Percentiles rank a stretch among this genome's conserved stretches.
These are phyloP conservation scores for Pimpla rufipes DNA, from an alignment of 2,888 invertebrate genomes.

Conservation along the genomic window DNA sequence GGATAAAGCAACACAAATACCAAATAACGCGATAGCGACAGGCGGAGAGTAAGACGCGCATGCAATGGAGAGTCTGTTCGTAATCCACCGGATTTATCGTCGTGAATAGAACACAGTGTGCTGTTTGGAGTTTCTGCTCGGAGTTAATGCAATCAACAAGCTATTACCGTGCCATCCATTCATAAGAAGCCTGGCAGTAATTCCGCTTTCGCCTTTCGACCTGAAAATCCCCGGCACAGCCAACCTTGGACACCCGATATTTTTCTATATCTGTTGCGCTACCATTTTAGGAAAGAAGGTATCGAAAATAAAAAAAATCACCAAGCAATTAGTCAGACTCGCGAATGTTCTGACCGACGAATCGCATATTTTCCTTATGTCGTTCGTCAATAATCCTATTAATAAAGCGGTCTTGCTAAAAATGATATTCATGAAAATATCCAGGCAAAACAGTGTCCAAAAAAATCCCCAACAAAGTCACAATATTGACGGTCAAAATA, in stretches of 20 bases:
- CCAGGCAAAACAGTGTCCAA: no score
- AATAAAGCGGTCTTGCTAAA: not conserved
- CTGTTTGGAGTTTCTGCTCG: constrained; percentile 71
- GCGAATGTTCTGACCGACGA: constrained; percentile 14
- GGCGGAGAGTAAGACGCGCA: not conserved
- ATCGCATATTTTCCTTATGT: not conserved
- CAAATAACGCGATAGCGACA: not conserved
- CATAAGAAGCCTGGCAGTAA: constrained; percentile 17
- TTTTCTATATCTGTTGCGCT: not conserved
- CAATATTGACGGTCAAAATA: no score
- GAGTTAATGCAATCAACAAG: constrained; percentile 79
- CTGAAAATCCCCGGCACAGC: not conserved
- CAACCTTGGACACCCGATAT: not conserved
- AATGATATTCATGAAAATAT: no score
- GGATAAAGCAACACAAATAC: not conserved
- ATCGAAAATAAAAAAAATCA: constrained; percentile 7
- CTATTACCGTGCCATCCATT: constrained; percentile 75
- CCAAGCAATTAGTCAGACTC: constrained; percentile 23
- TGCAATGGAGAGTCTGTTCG: constrained; percentile 45
- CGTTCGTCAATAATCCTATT: constrained; percentile 11
- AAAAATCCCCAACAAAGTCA: no score
- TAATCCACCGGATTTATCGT: constrained; percentile 66
- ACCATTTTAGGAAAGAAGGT: not conserved
- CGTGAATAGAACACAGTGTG: constrained; percentile 72
- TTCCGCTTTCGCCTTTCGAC: constrained; percentile 15